phyloP scores from a whole-genome alignment of 1,140 invertebrate genomes.

The Armadillidium nasatum region DNA sequence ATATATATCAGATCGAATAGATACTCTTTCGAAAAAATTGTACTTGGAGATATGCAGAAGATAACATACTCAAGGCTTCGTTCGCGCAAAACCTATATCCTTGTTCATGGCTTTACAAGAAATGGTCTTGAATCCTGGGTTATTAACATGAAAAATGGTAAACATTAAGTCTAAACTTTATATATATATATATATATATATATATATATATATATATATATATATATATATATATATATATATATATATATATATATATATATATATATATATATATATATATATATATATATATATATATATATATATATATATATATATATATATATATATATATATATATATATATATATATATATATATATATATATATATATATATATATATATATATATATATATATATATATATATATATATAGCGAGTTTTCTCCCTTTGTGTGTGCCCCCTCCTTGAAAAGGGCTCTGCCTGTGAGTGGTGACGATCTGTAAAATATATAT shows the following conservation, averaged over 20 bases:
- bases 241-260: neutral
- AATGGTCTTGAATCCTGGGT: constrained; percentile 12
- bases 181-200: neutral
- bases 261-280: neutral
- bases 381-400: constrained; percentile 18
- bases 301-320: neutral
- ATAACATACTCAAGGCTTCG: neutral
- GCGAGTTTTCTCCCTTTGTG: no score
- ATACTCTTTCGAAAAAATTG: neutral
- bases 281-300: neutral
- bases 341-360: no score
- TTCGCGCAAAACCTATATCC: constrained; percentile 14
- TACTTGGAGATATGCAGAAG: neutral
- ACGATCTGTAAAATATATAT: neutral
- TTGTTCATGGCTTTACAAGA: constrained; percentile 20
- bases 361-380: constrained; percentile 20
- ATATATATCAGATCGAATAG: neutral
- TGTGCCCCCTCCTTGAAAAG: no score
- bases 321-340: no score
- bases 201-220: neutral
- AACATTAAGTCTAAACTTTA: neutral
- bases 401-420: neutral
- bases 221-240: neutral
- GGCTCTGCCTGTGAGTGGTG: no score
- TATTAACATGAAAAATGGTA: constrained; percentile 46